Conservation (phyloP, 2,113 vertebrate genomes). For the Thamnaconus septentrionalis region DNA sequence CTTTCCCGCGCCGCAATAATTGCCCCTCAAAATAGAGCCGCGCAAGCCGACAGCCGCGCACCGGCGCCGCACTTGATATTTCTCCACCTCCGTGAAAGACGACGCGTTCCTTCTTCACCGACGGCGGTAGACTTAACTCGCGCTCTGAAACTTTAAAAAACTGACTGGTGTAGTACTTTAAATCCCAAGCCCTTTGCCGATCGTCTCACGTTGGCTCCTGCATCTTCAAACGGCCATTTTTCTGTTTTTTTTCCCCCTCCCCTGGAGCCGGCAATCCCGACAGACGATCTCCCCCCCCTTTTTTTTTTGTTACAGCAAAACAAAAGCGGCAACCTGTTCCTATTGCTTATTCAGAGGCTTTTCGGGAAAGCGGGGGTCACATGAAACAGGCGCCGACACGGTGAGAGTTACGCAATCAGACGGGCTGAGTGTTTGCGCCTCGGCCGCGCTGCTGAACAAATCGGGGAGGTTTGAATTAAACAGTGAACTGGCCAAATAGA, state of each 20-base stretch:
- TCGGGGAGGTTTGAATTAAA: conserved; percentile 23
- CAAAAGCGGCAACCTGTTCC: conserved; percentile 35
- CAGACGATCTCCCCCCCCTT: conserved; percentile 21
- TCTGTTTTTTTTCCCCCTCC: background rate
- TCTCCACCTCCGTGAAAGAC: background rate
- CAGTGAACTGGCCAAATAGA: conserved; percentile 12
- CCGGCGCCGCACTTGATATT: conserved; percentile 2
- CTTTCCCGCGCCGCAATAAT: conserved; percentile 32
- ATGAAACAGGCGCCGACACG: conserved; percentile 14
- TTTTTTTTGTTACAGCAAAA: conserved; percentile 28
- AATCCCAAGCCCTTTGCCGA: too few relatives aligned
- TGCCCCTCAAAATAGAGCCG: conserved; percentile 13
- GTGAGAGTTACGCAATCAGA: conserved; percentile 34
- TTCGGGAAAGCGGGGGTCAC: conserved; percentile 11
- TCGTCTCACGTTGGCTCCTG: conserved; percentile 1
- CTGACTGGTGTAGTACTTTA: too few relatives aligned
- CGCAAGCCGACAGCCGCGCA: background rate
- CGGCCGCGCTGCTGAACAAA: conserved; percentile 32
- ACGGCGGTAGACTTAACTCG: conserved; percentile 2
- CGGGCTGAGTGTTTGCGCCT: conserved; percentile 25
- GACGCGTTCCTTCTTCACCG: background rate
- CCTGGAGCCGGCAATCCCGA: conserved; percentile 16
- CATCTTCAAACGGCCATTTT: conserved; percentile 30
- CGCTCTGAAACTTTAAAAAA: too few relatives aligned
- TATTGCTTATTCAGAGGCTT: conserved; percentile 19